These are phyloP conservation scores for Etheostoma perlongum DNA, from an alignment of 2,797 vertebrate species.

Conservation along the genomic window DNA sequence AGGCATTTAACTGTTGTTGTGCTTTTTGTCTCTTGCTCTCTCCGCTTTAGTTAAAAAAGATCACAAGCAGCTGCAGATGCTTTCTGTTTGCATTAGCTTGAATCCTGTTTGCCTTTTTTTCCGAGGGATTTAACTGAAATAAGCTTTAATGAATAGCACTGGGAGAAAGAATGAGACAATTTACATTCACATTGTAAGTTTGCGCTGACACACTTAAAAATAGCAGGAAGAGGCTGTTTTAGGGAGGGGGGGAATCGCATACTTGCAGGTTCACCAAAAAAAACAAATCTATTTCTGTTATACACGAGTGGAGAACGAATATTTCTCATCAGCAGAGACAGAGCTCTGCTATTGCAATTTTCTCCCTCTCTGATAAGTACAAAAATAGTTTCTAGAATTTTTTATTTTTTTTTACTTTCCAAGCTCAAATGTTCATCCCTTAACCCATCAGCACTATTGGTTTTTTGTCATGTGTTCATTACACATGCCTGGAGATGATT, in stretches of 20 bases:
- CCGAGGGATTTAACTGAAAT: slow-evolving; percentile 39
- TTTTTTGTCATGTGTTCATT: slow-evolving; percentile 15
- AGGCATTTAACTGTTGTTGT: slow-evolving; percentile 43
- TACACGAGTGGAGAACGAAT: slow-evolving; percentile 13
- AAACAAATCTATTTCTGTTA: slow-evolving; percentile 55
- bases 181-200: slow-evolving; percentile 50
- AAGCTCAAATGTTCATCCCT: slow-evolving; percentile 19
- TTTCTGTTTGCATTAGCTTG: slow-evolving; percentile 47
- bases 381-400: background rate
- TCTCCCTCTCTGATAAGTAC: background rate
- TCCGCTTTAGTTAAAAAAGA: slow-evolving; percentile 49
- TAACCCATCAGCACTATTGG: slow-evolving; percentile 25
- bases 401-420: slow-evolving; percentile 1
- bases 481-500: slow-evolving; percentile 56
- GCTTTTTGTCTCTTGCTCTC: background rate
- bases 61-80: slow-evolving; percentile 60
- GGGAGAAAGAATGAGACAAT: slow-evolving; percentile 39
- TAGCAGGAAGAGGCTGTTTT: slow-evolving; percentile 31
- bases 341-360: slow-evolving; percentile 12
- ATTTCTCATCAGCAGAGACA: slow-evolving; percentile 32
- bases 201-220: slow-evolving; percentile 49
- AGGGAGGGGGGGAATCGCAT: background rate
- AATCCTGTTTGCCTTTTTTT: slow-evolving; percentile 25
- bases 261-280: slow-evolving; percentile 26
- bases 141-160: slow-evolving; percentile 52